Base-by-base conservation (phyloP, 2,888 invertebrate species). In the Netelia fuscicornis region DNA sequence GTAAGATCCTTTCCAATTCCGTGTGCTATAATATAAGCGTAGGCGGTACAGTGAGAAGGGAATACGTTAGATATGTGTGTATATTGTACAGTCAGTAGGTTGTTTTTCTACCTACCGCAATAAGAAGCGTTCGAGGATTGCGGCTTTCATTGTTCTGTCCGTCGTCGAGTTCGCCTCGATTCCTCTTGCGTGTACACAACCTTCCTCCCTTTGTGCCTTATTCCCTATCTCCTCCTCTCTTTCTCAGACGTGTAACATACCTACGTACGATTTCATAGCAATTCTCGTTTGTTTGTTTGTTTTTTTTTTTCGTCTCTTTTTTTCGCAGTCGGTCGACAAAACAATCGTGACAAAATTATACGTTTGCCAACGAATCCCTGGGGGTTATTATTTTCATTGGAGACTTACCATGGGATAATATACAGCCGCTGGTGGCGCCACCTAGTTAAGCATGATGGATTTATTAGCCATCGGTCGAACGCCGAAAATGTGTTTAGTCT, bases 101-200 rank as follows among this genome's bases (percentile, higher is more conserved):
- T 58, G 58, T 52, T 76, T 30, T 65, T 52, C 64, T 76, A 60
- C 80, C 83, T 80, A 80, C 83, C 79, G 75, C 79, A 84, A 84
- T 80, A 75, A 79, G 74, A 79, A 83, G 79, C 83, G 68, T 68
- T 65, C 48, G 62, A 67, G 72, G 54, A 83, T 79, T 68, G 78
- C 77, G 78, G 68, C 60, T 83, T 75, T 64, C 79, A 74, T 83
- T 83, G 83, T 83, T 83, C 83, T 79, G 83, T 75, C 83, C 68
- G 87, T 87, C 88, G 86, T 83, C 80, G 80, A 78, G 80, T 77
- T 62, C 56, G 79, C 65, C 76, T 56, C 60, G 84, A 76, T 76
- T 74, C 77, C 72, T 71, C 72, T n/a, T 48, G 56, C 70, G 67
- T 70, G 64, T 72, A 60, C 64, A 54, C 68, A 60, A 67, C 84